Evolutionary conservation across 2,797 vertebrate species (phyloP), one percentile per base, ranked within the genome.

Genomic region (Clamator glandarius): DNA sequence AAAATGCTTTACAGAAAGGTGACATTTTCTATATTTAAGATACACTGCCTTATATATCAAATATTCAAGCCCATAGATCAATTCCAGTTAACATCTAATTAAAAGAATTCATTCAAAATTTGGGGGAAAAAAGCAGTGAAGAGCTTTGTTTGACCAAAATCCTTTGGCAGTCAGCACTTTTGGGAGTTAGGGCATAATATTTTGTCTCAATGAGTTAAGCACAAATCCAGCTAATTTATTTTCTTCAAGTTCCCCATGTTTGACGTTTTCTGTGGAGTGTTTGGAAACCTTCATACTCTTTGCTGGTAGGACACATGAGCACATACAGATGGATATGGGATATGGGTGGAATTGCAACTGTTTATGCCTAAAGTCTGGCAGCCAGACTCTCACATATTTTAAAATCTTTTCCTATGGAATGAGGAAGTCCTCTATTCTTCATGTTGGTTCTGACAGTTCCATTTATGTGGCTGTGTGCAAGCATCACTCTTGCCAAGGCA

Each of bases 251-350:
- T 70, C 11, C 39, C 15, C 2, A 6, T 41, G 15, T 4, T 48
- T 75, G 16, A 3, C 72, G 15, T 44, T 87, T 88, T 64, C 16
- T 69, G 17, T 64, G 31, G 52, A 21, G 26, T 63, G 35, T 29
- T 35, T 63, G 62, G 48, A 89, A 18, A 29, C 8, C 20, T 76
- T 73, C 51, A 29, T 46, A 33, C 1, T 26, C 11, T 35, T 86
- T 82, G 9, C 23, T 76, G 29, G 7, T 5, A 44, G 42, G 16
- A 86, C 2, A 11, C 5, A 5, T 4, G 3, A 31, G 8, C 21
- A 86, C 2, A 11, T 4, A 5, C 4, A 3, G 31, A 8, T 21
- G n/a, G 0, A 2, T 39, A 39, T 39, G 41, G 9, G 31, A 39
- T 62, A 66, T 31, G 42, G 26, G n/a, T 70, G 39, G 35, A 77